phyloP scores from a whole-genome alignment of 2,113 vertebrate genomes.

The Sinocyclocheilus anophthalmus region DNA sequence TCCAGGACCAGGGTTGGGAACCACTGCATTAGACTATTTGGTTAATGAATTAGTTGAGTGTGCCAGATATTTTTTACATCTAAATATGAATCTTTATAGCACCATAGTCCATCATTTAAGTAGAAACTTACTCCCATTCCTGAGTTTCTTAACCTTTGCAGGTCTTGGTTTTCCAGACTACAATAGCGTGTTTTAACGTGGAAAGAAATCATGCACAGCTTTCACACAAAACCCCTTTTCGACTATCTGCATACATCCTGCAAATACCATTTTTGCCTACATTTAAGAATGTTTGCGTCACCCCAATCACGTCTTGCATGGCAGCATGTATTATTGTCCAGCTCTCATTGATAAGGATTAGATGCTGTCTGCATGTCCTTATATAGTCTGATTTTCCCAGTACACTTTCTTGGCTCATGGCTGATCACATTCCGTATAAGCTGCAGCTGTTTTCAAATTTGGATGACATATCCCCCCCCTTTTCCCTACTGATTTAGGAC shows the following conservation, averaged over 20 bases:
- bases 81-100: background rate
- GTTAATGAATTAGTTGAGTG: background rate
- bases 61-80: background rate
- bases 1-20: too few relatives aligned
- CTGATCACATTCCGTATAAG: constrained; percentile 81
- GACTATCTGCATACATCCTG: background rate
- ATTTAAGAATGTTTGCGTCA: background rate
- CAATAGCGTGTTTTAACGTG: background rate
- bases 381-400: constrained; percentile 85
- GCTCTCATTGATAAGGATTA: constrained; percentile 84
- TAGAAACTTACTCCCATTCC: background rate
- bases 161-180: background rate
- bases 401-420: constrained; percentile 75
- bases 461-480: constrained; percentile 32
- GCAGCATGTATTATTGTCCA: constrained; percentile 1
- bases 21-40: background rate
- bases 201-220: background rate
- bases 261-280: background rate
- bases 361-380: constrained; percentile 85
- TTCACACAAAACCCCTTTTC: background rate
- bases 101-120: too few relatives aligned
- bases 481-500: constrained; percentile 27
- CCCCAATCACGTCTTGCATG: background rate
- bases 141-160: background rate
- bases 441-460: constrained; percentile 75